Percentiles rank a stretch among this genome's conserved stretches.
Evolutionary conservation across 1,140 invertebrate genomes (phyloP).

Genomic region (Apis florea): DNA sequence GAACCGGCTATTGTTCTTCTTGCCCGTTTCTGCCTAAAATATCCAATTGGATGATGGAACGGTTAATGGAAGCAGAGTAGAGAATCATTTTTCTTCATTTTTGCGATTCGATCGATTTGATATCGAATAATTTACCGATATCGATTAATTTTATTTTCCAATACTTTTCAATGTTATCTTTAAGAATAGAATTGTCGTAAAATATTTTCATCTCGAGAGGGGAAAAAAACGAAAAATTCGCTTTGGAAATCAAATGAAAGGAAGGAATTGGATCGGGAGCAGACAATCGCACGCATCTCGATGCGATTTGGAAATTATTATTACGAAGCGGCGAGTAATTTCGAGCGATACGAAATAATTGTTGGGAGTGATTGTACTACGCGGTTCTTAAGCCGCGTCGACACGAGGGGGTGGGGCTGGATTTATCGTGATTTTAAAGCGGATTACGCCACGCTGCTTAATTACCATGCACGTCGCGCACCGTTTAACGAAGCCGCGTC

Average conservation of each 20-base stretch:
- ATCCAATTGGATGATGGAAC: neutral
- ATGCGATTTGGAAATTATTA: neutral
- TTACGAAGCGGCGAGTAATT: constrained; percentile 11
- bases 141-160: too few relatives aligned
- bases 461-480: constrained; percentile 54
- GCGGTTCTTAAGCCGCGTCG: constrained; percentile 55
- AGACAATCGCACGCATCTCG: too few relatives aligned
- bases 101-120: too few relatives aligned
- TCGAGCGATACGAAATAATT: constrained; percentile 45
- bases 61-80: too few relatives aligned
- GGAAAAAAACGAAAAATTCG: too few relatives aligned
- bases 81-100: too few relatives aligned
- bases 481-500: constrained; percentile 54
- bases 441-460: constrained; percentile 52
- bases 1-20: neutral
- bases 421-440: constrained; percentile 54
- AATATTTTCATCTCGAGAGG: too few relatives aligned
- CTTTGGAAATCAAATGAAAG: too few relatives aligned
- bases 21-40: neutral
- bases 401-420: constrained; percentile 44
- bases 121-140: too few relatives aligned
- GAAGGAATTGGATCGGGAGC: too few relatives aligned
- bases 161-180: too few relatives aligned
- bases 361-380: constrained; percentile 43
- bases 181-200: too few relatives aligned